phyloP scores from a whole-genome alignment of 1,140 invertebrate genomes.

The Parapsyche elsis region DNA sequence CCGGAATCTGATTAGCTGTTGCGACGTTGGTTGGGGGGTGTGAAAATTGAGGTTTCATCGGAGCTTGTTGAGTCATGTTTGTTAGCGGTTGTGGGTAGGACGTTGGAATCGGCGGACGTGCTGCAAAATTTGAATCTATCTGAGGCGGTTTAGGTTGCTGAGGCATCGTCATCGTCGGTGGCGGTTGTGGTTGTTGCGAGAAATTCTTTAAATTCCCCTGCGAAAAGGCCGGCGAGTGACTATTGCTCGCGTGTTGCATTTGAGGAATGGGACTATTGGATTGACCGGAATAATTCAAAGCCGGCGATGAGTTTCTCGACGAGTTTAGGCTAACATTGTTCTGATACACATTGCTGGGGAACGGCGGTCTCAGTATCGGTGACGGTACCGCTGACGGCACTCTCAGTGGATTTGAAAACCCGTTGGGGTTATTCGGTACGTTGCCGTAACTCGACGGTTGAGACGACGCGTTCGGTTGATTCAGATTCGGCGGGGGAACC shows the following conservation, averaged over 20 bases:
- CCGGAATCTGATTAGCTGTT: background rate
- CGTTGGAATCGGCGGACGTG: background rate
- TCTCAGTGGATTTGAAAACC: background rate
- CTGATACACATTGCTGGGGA: constrained; percentile 42
- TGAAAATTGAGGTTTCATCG: constrained; percentile 1
- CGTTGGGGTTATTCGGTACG: background rate
- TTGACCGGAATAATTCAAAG: constrained; percentile 43
- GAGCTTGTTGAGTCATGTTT: background rate
- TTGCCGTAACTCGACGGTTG: background rate
- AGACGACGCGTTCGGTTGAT: background rate
- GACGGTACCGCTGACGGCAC: constrained; percentile 23
- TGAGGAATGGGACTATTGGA: constrained; percentile 33
- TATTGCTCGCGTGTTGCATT: background rate
- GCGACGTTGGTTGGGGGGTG: background rate
- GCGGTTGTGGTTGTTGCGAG: background rate
- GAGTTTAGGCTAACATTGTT: constrained; percentile 51
- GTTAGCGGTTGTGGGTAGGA: background rate
- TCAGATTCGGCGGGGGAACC: background rate
- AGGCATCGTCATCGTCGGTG: background rate
- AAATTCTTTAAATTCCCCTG: background rate
- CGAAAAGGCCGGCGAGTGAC: background rate
- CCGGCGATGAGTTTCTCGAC: constrained; percentile 54
- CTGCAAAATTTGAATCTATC: background rate
- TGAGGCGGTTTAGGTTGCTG: constrained; percentile 32
- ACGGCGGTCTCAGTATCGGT: constrained; percentile 25